Evolutionary conservation across 1,140 invertebrate genomes (phyloP), one percentile per base, ranked within the genome.

Genomic region (Cydia strobilella): DNA sequence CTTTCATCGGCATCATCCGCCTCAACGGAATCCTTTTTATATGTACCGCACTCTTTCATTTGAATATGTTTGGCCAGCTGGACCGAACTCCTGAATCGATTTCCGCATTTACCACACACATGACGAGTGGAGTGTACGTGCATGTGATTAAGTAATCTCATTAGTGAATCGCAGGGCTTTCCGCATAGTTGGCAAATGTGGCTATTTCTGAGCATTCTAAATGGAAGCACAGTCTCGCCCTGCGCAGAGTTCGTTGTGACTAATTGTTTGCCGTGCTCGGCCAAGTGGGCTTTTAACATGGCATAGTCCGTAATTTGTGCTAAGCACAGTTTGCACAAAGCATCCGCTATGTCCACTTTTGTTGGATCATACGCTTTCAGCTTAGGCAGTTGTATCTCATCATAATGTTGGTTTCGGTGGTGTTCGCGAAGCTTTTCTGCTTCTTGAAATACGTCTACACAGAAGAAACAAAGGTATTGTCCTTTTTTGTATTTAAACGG

Each of bases 1-100:
- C 73, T n/a, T 74, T 63, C 42, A 73, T 51, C 63, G 39, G 76
- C 80, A 77, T 82, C 83, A 42, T 79, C 79, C 59, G 77, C 59
- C 72, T 54, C 18, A 23, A 23, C 54, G 18, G 54, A 23, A 59
- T 59, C 54, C 54, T 59, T 59, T 59, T 20, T 59, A 59, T 51
- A 51, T 51, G n/a, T n/a, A 51, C 18, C 18, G 54, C 54, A 59
- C n/a, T 59, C 54, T 23, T 59, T 59, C 20, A 59, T 59, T 23
- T 12, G 54, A 12, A 59, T 3, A 59, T 59, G 54, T 23, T 59
- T 59, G 10, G 9, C 10, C 10, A 59, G 9, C n/a, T 10, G 54
- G 54, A 12, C 54, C 15, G 54, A 59, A 59, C 7, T 59, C 9
- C 20, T 59, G 6, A 59, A 59, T 20, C 54, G 6, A 59, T 2